A percentile compares a stretch with the other conserved stretches of the same genome.
These are phyloP conservation scores for Neoarius graeffei DNA, from an alignment of 2,113 vertebrate species.

Conservation along the genomic window DNA sequence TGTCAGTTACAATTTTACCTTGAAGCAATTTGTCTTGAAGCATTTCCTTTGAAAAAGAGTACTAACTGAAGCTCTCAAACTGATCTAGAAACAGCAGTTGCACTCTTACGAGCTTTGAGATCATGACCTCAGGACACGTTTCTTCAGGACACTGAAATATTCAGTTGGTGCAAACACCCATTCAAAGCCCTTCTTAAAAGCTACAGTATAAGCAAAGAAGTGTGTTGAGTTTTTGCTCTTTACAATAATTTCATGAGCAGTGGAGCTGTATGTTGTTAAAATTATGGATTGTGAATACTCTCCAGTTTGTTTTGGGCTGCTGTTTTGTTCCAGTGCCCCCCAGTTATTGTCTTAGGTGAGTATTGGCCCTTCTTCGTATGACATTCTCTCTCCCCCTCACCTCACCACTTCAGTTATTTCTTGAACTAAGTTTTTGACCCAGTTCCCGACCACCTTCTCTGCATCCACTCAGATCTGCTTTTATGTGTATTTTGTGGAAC, in stretches of 20 bases:
- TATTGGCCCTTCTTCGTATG: not conserved
- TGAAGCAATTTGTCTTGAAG: not conserved
- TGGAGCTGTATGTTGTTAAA: not conserved
- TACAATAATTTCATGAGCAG: not conserved
- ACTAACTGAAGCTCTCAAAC: not conserved
- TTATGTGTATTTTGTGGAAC: slow-evolving; percentile 11
- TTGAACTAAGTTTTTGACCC: not conserved
- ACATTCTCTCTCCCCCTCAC: not conserved
- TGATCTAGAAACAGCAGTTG: not conserved
- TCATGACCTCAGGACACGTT: not conserved
- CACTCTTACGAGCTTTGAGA: not conserved
- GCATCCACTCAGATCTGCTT: slow-evolving; percentile 21
- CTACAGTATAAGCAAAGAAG: not conserved
- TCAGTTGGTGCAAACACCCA: not conserved
- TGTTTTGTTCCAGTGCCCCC: not conserved
- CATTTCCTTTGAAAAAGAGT: not conserved
- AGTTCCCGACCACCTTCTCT: not conserved
- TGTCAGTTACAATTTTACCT: not conserved
- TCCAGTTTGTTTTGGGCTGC: not conserved
- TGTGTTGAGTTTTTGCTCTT: not conserved
- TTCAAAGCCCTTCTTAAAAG: not conserved
- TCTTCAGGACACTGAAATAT: not conserved
- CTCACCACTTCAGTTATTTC: slow-evolving; percentile 14
- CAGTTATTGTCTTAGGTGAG: slow-evolving; percentile 3
- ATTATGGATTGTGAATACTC: not conserved